Base-by-base conservation (phyloP, 2,888 invertebrate species). In the Junonia oenone region DNA sequence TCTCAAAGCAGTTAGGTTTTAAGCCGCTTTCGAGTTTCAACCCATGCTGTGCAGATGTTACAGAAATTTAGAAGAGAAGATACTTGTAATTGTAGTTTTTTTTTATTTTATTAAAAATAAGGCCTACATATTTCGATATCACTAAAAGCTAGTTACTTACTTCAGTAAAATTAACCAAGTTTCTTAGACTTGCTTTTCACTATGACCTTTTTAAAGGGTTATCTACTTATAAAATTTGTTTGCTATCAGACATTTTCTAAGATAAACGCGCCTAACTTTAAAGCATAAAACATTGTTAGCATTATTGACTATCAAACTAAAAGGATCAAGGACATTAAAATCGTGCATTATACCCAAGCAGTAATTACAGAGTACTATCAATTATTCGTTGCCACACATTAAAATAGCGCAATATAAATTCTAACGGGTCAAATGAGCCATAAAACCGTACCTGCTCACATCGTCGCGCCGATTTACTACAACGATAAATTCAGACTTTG, bases 391-490 rank as follows among this genome's bases (percentile, higher is more conserved):
- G 13, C 11, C 1, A 8, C 6, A 2, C 8, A 17, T 26, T 26
- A 6, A 26, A 43, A 43, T 26, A 13, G n/a, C n/a, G 5, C 11
- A 43, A 43, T n/a, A 43, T 43, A 43, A 43, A 43, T 43, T 43
- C 8, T 43, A 26, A n/a, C 43, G 6, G 22, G 13, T 26, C 22
- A 40, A 53, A 53, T 47, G 31, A 19, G 14, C 38, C 47, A 33
- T 53, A 53, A 53, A 53, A 53, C 47, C 47, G 13, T 26, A 26
- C 43, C 43, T 22, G 43, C 26, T 50, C 50, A 15, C 40, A 17
- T 40, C 40, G 38, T 17, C 27, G 29, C 38, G n/a, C 37, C 48
- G 40, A 29, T 50, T 50, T 40, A 31, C 14, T 17, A 27, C 40
- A 11, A 26, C 50, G 40, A 50, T 50, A 50, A 40, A 50, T 50